Evolutionary conservation across 2,113 vertebrate genomes (phyloP).

Genomic region (Colossoma macropomum): DNA sequence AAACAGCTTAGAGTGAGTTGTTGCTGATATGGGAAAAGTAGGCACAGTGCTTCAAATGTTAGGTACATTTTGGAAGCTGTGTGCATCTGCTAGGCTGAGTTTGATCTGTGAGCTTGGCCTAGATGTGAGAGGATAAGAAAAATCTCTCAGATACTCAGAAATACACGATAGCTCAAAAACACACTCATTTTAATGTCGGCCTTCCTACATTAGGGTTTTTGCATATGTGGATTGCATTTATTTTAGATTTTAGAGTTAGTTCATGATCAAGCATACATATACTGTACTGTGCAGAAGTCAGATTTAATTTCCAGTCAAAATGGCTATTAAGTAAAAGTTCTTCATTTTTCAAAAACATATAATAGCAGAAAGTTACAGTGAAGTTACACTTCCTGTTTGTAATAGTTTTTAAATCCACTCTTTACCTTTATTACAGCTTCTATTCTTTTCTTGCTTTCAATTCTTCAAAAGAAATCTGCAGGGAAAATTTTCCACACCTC

Average conservation of each 20-base stretch:
- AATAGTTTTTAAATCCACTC: no score
- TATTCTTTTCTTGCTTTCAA: no score
- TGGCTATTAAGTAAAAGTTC: no score
- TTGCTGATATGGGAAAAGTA: background rate
- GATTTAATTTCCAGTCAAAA: no score
- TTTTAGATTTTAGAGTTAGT: background rate
- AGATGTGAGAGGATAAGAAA: slow-evolving; percentile 54
- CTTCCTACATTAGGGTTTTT: background rate
- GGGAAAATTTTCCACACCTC: no score
- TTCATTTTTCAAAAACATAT: no score
- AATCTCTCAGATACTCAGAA: slow-evolving; percentile 47
- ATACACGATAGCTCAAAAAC: slow-evolving; percentile 2
- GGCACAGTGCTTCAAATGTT: background rate
- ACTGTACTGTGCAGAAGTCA: no score
- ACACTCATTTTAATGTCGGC: background rate
- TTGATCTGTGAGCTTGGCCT: slow-evolving; percentile 39
- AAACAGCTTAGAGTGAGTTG: background rate
- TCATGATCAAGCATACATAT: no score
- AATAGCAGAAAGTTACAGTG: no score
- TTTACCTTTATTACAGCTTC: no score
- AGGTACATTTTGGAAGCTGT: slow-evolving; percentile 16
- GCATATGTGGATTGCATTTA: background rate
- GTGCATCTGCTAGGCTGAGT: slow-evolving; percentile 34
- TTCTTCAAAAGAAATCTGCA: no score
- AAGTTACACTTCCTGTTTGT: no score